Base-by-base conservation (phyloP, 2,888 invertebrate species). In the Peribatodes rhomboidaria region DNA sequence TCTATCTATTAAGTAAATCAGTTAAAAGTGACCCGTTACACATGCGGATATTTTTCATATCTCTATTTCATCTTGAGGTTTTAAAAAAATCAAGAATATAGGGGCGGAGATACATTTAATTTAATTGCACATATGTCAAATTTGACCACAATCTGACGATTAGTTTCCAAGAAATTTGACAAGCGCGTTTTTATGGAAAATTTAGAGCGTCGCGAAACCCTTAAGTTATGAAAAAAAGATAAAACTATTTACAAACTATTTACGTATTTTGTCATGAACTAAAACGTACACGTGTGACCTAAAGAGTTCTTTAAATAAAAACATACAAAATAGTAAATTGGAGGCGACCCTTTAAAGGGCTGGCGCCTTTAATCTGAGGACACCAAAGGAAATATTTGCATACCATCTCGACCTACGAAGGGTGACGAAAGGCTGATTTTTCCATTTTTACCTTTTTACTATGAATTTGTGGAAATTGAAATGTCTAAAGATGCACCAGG, bases 311-410 rank as follows among this genome's bases (percentile, higher is more conserved):
- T 35, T 42, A 22, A 52, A 44, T 27, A 60, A 61, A 55, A 46
- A 41, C 50, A 44, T 53, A 46, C 27, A 39, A 39, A 57, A 64
- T 35, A 49, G 59, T 61, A 60, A 71, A 64, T 59, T 65, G 61
- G 37, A 44, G 20, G 10, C 54, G 58, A 60, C 65, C 60, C 59
- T 64, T 68, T 68, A 50, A 53, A 55, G 58, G 59, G 46, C 14
- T 44, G 37, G n/a, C 39, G 33, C 59, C 66, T 70, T 73, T 73
- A 73, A 69, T 71, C 69, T 69, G 62, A 65, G 52, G 44, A 46
- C 61, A 46, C 67, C 70, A 71, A 74, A 70, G 71, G 62, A 71
- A 68, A 67, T 61, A 73, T 74, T 74, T 71, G 54, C 73, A 74
- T 70, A 74, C 67, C 64, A 67, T 70, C 66, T 47, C 65, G 41